These are phyloP conservation scores for Philereme transversata DNA, from an alignment of 2,888 invertebrate species.

Conservation along the genomic window DNA sequence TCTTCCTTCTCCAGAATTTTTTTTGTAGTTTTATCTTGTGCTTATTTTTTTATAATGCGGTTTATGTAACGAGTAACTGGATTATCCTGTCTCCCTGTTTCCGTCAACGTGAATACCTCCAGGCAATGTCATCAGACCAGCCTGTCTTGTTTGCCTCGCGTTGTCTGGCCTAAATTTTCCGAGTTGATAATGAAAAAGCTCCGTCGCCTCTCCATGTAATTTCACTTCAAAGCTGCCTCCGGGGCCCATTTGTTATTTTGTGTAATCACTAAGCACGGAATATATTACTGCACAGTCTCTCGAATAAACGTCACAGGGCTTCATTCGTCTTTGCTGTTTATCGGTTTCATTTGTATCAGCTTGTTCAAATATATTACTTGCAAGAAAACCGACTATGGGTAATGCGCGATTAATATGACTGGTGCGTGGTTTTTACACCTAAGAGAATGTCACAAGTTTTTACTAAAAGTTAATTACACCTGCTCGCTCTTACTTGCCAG, in stretches of 20 bases:
- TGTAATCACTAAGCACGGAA: conserved; percentile 65
- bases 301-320: conserved; percentile 40
- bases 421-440: conserved; percentile 17
- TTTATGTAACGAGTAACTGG: conserved; percentile 6
- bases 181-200: conserved; percentile 79
- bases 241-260: conserved; percentile 67
- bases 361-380: conserved; percentile 18
- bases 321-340: conserved; percentile 33
- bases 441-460: conserved; percentile 29
- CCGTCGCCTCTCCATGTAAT: conserved; percentile 63
- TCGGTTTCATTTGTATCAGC: conserved; percentile 24
- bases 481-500: conserved; percentile 32
- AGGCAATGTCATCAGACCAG: conserved; percentile 43
- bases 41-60: conserved; percentile 3
- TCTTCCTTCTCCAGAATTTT: no score
- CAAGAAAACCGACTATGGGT: conserved; percentile 8
- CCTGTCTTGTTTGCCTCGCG: conserved; percentile 49
- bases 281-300: conserved; percentile 52
- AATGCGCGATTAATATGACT: conserved; percentile 18
- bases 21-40: no score
- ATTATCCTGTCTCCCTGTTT: conserved; percentile 29
- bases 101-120: conserved; percentile 36
- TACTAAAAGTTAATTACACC: conserved; percentile 23
- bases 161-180: conserved; percentile 69
- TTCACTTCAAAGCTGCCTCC: conserved; percentile 66